Base-by-base conservation (phyloP, 2,797 vertebrate genomes). In the Lepus townsendii region DNA sequence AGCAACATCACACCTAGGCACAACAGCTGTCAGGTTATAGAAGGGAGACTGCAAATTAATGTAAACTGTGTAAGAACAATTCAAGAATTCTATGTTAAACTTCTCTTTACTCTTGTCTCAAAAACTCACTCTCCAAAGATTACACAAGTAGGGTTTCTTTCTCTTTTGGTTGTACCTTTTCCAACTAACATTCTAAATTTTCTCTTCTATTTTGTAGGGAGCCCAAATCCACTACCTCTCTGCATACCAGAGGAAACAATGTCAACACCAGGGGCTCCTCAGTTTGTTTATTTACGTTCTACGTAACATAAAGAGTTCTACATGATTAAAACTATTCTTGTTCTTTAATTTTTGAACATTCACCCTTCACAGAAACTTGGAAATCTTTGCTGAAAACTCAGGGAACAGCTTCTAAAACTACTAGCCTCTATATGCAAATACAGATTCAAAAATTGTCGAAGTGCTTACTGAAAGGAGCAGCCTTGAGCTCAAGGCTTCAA, bases 301-400 rank as follows among this genome's bases (percentile, higher is more conserved):
- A 27, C 6, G 1, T 54, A 66, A 79, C 5, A 35, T 5, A 80
- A 90, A 95, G 30, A 95, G 2, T 26, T 14, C 72, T 90, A 86
- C 27, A 27, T 90, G 12, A 94, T 68, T 5, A 83, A 94, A 93
- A 73, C 57, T 17, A 88, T 71, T 82, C 76, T 30, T 69, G 16
- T 19, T 38, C 54, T 32, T 75, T 65, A 32, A 50, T 84, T 63
- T 93, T 66, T n/a, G 52, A n/a, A 22, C 52, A 8, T 38, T 93
- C 78, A 50, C 66, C 50, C 32, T 54, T 90, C 3, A 90, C 4
- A 88, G 16, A 94, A 85, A 95, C 27, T 57, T 83, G 22, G 26
- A 91, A 91, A 83, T 86, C 22, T 83, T 83, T 79, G 84, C 63
- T 84, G 57, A 93, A 95, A 95, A 57, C 30, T 89, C 68, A 92